Percentiles rank a stretch among this genome's conserved stretches.
phyloP scores from a whole-genome alignment of 2,888 invertebrate genomes.

The Mellilla xanthometata region DNA sequence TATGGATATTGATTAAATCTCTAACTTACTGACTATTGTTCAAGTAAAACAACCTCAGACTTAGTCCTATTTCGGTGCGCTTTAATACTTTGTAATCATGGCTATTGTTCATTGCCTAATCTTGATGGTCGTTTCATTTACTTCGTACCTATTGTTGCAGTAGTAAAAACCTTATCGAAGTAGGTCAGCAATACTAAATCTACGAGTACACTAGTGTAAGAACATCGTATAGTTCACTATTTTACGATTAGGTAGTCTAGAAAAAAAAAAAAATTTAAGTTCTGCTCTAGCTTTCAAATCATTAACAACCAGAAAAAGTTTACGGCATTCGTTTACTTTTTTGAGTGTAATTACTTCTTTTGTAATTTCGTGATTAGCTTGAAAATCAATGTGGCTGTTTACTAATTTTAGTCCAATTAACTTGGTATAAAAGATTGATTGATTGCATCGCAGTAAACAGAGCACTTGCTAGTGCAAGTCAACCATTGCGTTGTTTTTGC shows the following conservation, averaged over 20 bases:
- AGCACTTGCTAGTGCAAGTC: conserved; percentile 39
- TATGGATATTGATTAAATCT: not conserved
- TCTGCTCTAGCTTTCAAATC: not conserved
- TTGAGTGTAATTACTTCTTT: not conserved
- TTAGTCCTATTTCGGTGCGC: conserved; percentile 5
- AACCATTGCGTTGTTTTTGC: conserved; percentile 43
- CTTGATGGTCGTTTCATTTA: conserved; percentile 17
- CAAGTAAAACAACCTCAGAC: not conserved
- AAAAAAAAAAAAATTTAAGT: too few relatives aligned
- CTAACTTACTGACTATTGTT: conserved; percentile 1
- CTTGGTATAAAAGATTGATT: not conserved
- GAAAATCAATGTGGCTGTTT: not conserved
- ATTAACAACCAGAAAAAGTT: not conserved
- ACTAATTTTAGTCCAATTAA: not conserved
- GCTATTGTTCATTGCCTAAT: conserved; percentile 20
- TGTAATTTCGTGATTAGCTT: not conserved
- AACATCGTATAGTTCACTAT: not conserved
- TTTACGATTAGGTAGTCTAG: too few relatives aligned
- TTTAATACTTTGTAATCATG: conserved; percentile 12
- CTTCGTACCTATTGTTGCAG: conserved; percentile 10
- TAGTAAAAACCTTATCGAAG: conserved; percentile 14
- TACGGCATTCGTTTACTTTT: not conserved
- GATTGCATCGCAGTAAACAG: conserved; percentile 25
- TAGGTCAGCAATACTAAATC: conserved; percentile 8
- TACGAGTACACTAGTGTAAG: not conserved